These are phyloP conservation scores for Ascaphus truei DNA, from an alignment of 2,113 vertebrate genomes.

Conservation along the genomic window DNA sequence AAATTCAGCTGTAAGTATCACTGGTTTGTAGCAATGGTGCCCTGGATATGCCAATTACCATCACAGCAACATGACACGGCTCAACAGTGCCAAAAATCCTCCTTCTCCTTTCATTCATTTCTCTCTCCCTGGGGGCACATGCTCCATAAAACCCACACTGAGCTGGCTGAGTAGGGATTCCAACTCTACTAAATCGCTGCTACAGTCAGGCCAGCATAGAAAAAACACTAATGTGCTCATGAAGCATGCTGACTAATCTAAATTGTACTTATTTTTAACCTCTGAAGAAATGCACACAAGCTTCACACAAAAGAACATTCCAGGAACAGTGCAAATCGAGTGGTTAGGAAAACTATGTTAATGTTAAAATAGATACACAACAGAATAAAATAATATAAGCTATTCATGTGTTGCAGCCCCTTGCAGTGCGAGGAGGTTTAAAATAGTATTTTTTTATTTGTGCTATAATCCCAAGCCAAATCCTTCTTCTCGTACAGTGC, in stretches of 20 bases:
- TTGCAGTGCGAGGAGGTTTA: too few relatives aligned
- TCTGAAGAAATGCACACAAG: conserved; percentile 34
- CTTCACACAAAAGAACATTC: conserved; percentile 5
- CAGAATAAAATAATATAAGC: too few relatives aligned
- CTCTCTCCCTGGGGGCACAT: conserved; percentile 29
- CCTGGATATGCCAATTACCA: conserved; percentile 53
- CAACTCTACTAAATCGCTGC: conserved; percentile 34
- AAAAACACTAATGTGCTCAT: conserved; percentile 29
- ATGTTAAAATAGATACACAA: not conserved
- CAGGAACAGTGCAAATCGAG: conserved; percentile 28
- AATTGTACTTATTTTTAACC: conserved; percentile 44
- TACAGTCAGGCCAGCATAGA: conserved; percentile 28
- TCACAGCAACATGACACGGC: conserved; percentile 44
- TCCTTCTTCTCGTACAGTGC: too few relatives aligned
- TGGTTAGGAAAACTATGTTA: too few relatives aligned
- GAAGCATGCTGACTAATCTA: conserved; percentile 40
- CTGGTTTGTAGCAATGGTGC: conserved; percentile 41
- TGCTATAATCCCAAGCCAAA: too few relatives aligned
- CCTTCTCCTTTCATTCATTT: conserved; percentile 33
- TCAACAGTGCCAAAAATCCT: conserved; percentile 37
- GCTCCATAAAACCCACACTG: conserved; percentile 23
- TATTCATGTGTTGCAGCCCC: too few relatives aligned
- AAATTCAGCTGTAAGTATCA: not conserved
- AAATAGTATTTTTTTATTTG: too few relatives aligned
- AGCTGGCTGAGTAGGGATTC: not conserved